These are phyloP conservation scores for Neoascia interrupta DNA, from an alignment of 2,888 invertebrate genomes.

Conservation along the genomic window DNA sequence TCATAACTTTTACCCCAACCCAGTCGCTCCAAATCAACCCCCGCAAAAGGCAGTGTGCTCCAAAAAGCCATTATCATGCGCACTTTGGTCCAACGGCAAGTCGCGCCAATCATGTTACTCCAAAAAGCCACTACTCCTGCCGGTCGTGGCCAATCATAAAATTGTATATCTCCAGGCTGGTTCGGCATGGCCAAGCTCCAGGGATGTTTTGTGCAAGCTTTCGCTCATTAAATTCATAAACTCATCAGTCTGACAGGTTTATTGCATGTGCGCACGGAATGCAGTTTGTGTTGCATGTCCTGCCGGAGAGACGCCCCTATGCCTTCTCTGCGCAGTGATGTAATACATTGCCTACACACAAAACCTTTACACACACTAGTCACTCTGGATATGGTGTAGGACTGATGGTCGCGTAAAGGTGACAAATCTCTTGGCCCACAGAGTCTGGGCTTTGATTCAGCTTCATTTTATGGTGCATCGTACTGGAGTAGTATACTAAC, in stretches of 20 bases:
- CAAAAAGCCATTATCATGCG: conserved; percentile 70
- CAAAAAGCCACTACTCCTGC: conserved; percentile 65
- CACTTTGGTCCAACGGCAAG: conserved; percentile 72
- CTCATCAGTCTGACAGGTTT: conserved; percentile 68
- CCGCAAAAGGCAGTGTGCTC: conserved; percentile 64
- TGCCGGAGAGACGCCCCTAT: conserved; percentile 63
- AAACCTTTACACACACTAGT: conserved; percentile 48
- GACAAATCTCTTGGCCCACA: conserved; percentile 63
- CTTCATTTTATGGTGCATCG: conserved; percentile 68
- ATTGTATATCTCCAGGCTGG: conserved; percentile 73
- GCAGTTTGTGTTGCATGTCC: conserved; percentile 56
- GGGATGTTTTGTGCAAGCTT: conserved; percentile 60
- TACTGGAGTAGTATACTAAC: conserved; percentile 64
- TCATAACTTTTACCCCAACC: conserved; percentile 60
- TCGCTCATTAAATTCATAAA: conserved; percentile 68
- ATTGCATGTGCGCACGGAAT: conserved; percentile 67
- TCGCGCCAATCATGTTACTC: conserved; percentile 73
- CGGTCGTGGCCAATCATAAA: conserved; percentile 70
- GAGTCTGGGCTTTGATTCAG: conserved; percentile 64
- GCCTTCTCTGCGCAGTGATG: conserved; percentile 63
- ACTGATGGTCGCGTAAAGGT: conserved; percentile 49
- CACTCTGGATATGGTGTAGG: conserved; percentile 12
- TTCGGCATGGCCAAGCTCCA: conserved; percentile 50
- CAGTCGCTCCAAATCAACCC: conserved; percentile 34
- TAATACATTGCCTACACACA: conserved; percentile 51